Base-by-base conservation (phyloP, 1,140 invertebrate genomes). In the Caenorhabditis remanei region DNA sequence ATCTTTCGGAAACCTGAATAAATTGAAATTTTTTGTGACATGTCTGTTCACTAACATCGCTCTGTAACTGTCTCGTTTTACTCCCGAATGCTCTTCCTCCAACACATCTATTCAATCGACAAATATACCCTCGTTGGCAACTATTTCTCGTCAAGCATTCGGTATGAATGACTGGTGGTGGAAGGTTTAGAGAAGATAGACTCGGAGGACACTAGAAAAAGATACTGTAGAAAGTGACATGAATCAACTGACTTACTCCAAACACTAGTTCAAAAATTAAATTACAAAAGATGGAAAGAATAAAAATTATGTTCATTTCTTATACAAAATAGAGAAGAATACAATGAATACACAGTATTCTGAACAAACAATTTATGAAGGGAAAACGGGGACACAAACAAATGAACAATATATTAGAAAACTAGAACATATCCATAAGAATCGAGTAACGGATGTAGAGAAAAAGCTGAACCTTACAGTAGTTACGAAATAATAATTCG, bases 91-190 rank as follows among this genome's bases (percentile, higher is more conserved):
- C 71, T 50, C 71, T 79, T 79, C 71, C 71, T 1, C 71, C 71
- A 79, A 79, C 71, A 79, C 71, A 79, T 79, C 71, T 43, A 79
- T 79, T 79, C 71, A 79, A 32, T 24, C 71, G 46, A 19, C 71
- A 79, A 24, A 79, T 79, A 53, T 79, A 79, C 7, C 71, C 71
- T 0, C 46, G 43, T 79, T 50, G 71, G 21, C 71, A 79, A 41
- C 71, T 79, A 11, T 79, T 79, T 79, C 71, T 79, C 53, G 46
- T 79, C 21, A 79, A 14, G 24, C 71, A 79, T 79, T 79, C 71
- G 21, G n/a, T 50, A 79, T 79, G 71, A 21, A 79, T 50, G 5
- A 79, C 71, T 79, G 71, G 71, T 3, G 46, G 71, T 50, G 71
- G 71, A 6, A 79, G 71, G 24, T 79, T 79, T n/a, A 79, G 53